These are phyloP conservation scores for Drosophila hamatofila DNA, from an alignment of 2,888 invertebrate species.

Conservation along the genomic window DNA sequence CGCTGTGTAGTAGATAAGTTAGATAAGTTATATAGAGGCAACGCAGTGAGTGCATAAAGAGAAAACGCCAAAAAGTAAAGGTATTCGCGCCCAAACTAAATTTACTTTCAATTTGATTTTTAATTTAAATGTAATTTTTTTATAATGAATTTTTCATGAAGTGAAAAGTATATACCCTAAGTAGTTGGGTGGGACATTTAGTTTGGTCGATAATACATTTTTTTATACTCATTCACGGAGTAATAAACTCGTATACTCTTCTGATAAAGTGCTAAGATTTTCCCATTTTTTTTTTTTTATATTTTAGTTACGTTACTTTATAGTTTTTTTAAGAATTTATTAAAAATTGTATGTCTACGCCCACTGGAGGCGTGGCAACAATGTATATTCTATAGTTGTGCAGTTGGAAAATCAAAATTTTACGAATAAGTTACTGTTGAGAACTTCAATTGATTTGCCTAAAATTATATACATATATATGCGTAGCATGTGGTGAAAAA, in stretches of 20 bases:
- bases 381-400: too few relatives aligned
- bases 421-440: too few relatives aligned
- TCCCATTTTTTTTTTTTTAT: too few relatives aligned
- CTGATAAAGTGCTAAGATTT: neutral
- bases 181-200: slow-evolving; percentile 57
- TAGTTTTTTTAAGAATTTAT: too few relatives aligned
- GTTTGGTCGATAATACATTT: slow-evolving; percentile 77
- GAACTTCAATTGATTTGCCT: too few relatives aligned
- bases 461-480: too few relatives aligned
- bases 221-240: slow-evolving; percentile 13
- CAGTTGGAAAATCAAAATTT: too few relatives aligned
- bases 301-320: too few relatives aligned
- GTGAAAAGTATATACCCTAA: neutral
- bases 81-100: slow-evolving; percentile 84
- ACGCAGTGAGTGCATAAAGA: slow-evolving; percentile 36
- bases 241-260: neutral
- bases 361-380: too few relatives aligned
- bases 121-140: neutral
- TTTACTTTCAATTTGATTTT: slow-evolving; percentile 19
- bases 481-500: too few relatives aligned
- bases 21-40: slow-evolving; percentile 44
- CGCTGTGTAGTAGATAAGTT: slow-evolving; percentile 35
- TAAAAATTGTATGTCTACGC: too few relatives aligned
- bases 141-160: neutral
- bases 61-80: slow-evolving; percentile 83